These are phyloP conservation scores for Gouania willdenowi DNA, from an alignment of 2,797 vertebrate genomes.

Conservation along the genomic window DNA sequence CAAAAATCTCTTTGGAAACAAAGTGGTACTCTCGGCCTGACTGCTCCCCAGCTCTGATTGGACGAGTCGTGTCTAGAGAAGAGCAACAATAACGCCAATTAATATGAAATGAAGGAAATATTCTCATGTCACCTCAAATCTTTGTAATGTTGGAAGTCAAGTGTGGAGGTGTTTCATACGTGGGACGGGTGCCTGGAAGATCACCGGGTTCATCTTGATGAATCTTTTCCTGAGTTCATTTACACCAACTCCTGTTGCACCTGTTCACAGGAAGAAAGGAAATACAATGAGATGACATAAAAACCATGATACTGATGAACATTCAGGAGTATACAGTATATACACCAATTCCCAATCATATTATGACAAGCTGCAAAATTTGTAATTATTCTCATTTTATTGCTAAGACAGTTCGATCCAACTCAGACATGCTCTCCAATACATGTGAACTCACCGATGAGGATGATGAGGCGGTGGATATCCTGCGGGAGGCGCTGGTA, in stretches of 20 bases:
- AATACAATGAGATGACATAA: too few relatives aligned
- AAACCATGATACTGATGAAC: too few relatives aligned
- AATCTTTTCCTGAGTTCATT: constrained; percentile 85
- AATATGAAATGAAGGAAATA: too few relatives aligned
- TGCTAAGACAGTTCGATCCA: too few relatives aligned
- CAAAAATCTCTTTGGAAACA: constrained; percentile 86
- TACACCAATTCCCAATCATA: too few relatives aligned
- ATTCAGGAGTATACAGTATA: too few relatives aligned
- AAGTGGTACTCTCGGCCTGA: constrained; percentile 89
- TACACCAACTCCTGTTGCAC: constrained; percentile 88
- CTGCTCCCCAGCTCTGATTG: constrained; percentile 83
- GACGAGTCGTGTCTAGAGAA: constrained; percentile 91
- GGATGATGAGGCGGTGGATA: constrained; percentile 80
- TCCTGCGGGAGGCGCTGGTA: constrained; percentile 81
- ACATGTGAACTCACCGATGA: constrained; percentile 86
- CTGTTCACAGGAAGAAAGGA: constrained; percentile 50
- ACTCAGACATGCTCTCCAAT: too few relatives aligned
- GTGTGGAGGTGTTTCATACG: constrained; percentile 69
- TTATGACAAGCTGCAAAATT: too few relatives aligned
- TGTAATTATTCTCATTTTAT: too few relatives aligned
- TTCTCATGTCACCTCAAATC: too few relatives aligned
- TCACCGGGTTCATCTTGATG: constrained; percentile 80
- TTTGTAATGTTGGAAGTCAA: background rate
- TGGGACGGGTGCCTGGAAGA: constrained; percentile 83
- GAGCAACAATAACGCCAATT: too few relatives aligned